Evolutionary conservation across 1,140 invertebrate genomes (phyloP), one percentile per base, ranked within the genome.

Genomic region (Drosophila repletoides): DNA sequence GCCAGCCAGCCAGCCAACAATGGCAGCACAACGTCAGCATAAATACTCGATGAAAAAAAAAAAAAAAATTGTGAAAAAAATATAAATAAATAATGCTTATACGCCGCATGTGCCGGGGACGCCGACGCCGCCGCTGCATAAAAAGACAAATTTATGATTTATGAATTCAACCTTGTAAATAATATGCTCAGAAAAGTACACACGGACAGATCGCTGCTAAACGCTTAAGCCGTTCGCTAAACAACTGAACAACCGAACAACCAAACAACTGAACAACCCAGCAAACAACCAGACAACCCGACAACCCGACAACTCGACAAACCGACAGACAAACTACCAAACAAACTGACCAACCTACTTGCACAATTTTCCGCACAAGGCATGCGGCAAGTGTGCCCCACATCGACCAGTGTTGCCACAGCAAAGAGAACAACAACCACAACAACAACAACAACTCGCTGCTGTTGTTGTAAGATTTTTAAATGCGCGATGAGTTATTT

Each of bases 81-180:
- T 29, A 36, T 6, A 22, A 55, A 55, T 22, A 14, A n/a, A 60
- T 55, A 81, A 49, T 63, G 58, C 59, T 63, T 58, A 84, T 79
- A 75, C 72, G 84, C 84, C 74, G 84, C 83, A 58, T 76, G 61
- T 64, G 61, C 69, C 58, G 56, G 43, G 40, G 55, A 28, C 43
- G 33, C 15, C 40, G 53, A 12, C 48, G 64, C 53, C 56, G 69
- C 55, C 72, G 74, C 83, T 67, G 83, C 65, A 83, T 79, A 87
- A 80, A 87, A 83, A 87, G 81, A 87, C 81, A 87, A 87, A 87
- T 87, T 87, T 87, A 88, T 87, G 81, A 87, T 87, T 87, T 87
- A 87, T 87, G 81, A 87, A 88, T 87, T 86, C 80, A 86, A 86
- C 80, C 80, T 86, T 86, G 80, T 87, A 86, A 86, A 86, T 86